Percentiles rank a stretch among this genome's conserved stretches.
These are phyloP conservation scores for Cavia porcellus DNA, from an alignment of 2,113 vertebrate species.

Conservation along the genomic window DNA sequence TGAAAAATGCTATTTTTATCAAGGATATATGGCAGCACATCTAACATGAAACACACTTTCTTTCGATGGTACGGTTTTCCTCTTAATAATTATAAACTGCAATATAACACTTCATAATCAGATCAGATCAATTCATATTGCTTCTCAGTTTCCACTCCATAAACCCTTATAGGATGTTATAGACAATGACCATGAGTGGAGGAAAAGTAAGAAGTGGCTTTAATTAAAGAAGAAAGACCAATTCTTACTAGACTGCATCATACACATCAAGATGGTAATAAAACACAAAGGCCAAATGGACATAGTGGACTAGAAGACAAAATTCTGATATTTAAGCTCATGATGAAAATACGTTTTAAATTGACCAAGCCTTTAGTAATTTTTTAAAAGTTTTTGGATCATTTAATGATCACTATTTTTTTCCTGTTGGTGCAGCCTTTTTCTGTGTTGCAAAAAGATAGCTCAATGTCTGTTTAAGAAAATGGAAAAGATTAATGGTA, in stretches of 20 bases:
- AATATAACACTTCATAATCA: constrained; percentile 20
- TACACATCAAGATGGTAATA: not conserved
- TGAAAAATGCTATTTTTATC: constrained; percentile 64
- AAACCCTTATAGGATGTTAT: not conserved
- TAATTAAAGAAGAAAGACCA: not conserved
- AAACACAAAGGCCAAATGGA: not conserved
- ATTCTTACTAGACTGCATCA: not conserved
- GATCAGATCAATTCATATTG: not conserved
- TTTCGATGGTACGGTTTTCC: not conserved
- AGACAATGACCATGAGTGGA: not conserved
- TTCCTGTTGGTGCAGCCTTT: not conserved
- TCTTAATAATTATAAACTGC: constrained; percentile 40
- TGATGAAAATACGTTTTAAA: not conserved
- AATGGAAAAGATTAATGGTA: constrained; percentile 17
- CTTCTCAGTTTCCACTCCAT: not conserved
- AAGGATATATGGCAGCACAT: not conserved
- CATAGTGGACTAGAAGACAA: not conserved
- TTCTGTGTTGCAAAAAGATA: not conserved
- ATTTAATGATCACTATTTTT: not conserved
- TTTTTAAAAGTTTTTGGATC: not conserved
- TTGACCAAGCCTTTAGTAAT: not conserved
- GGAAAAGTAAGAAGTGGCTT: not conserved
- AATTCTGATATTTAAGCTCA: not conserved
- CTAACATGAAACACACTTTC: not conserved
- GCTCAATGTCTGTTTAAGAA: not conserved